Evolutionary conservation across 2,888 invertebrate genomes (phyloP).

Genomic region (Melanchra persicariae): DNA sequence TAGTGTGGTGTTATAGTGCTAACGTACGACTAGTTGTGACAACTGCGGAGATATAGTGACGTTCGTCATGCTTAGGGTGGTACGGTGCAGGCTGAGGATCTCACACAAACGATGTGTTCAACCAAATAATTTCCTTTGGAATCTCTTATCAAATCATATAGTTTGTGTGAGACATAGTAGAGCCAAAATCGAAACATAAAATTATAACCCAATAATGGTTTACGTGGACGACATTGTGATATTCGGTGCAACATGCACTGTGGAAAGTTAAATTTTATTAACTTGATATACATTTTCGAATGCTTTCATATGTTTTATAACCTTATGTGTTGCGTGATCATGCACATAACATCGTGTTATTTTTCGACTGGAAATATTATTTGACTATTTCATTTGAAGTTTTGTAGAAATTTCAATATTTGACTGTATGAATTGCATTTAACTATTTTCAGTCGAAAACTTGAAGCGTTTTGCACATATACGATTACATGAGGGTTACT

Average conservation of each 20-base stretch:
- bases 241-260: slow-evolving; percentile 89
- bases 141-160: slow-evolving; percentile 49
- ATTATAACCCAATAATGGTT: slow-evolving; percentile 78
- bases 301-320: slow-evolving; percentile 62
- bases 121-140: slow-evolving; percentile 37
- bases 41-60: slow-evolving; percentile 74
- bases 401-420: slow-evolving; percentile 10
- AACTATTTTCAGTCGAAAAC: slow-evolving; percentile 71
- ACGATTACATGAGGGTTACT: slow-evolving; percentile 32
- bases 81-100: slow-evolving; percentile 87
- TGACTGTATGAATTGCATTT: slow-evolving; percentile 9
- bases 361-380: slow-evolving; percentile 77
- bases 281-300: slow-evolving; percentile 70
- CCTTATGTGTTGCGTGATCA: slow-evolving; percentile 75
- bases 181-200: slow-evolving; percentile 77
- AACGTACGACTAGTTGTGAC: slow-evolving; percentile 73
- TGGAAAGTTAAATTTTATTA: slow-evolving; percentile 75
- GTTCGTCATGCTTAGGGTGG: slow-evolving; percentile 88
- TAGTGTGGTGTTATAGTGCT: slow-evolving; percentile 75
- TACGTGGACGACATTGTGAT: slow-evolving; percentile 83
- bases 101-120: slow-evolving; percentile 78
- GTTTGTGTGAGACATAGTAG: slow-evolving; percentile 79
- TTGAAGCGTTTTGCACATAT: slow-evolving; percentile 65
- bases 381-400: slow-evolving; percentile 28
- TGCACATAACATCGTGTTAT: slow-evolving; percentile 78